Base-by-base conservation (phyloP, 2,113 vertebrate species). In the Myotis davidii region DNA sequence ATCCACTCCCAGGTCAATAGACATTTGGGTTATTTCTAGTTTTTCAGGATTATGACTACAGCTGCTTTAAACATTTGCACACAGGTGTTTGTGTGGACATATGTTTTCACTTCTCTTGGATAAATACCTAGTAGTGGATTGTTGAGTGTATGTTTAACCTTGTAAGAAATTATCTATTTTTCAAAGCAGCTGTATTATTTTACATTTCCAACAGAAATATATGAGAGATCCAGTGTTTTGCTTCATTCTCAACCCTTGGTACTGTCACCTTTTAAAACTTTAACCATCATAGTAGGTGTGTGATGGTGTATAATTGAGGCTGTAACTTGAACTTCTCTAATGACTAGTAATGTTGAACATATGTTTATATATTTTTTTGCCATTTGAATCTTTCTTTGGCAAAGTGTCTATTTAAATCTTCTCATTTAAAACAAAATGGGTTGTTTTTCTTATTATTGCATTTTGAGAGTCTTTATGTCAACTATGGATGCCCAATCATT, bases 31-130 rank as follows among this genome's bases (percentile, higher is more conserved):
- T 77, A 34, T 84, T 88, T 92, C 52, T 70, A 72, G 72, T 64
- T 92, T 85, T 85, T 65, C 37, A 9, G 29, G 34, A 88, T 89
- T 78, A 95, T 78, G 64, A 78, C 78, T 79, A 95, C 92, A 73
- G 32, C 85, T 78, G 78, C 52, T 85, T 85, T 79, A 89, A 93
- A 93, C 34, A 93, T 85, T 72, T 84, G 61, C 42, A n/a, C 34
- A 77, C 50, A 78, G 42, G 79, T 74, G 23, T 84, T 84, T 73
- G 29, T 64, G 45, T 56, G 54, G 72, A 89, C 23, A 84, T 95
- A 69, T 72, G 45, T 87, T 87, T 89, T 89, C 72, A 88, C 72
- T 84, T 85, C 45, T 70, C 65, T 89, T 79, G 10, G 5, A 56
- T 93, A 72, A 88, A 89, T 85, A 85, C 54, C 6, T 84, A 64